Conservation (phyloP, 92 coral and sea anemone genomes). For the Palythoa heliodiscus region DNA sequence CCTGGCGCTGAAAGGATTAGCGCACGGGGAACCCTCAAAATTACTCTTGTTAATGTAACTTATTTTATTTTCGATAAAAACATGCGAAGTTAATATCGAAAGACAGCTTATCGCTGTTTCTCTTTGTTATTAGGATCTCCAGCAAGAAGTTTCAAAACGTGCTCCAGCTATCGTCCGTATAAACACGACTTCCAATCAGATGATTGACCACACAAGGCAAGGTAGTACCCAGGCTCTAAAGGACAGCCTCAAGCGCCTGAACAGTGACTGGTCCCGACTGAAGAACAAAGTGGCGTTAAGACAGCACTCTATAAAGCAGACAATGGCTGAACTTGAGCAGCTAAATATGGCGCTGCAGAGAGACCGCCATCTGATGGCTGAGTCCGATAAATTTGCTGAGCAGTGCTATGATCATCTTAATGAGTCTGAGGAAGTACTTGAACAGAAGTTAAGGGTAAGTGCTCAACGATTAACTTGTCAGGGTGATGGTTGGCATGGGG, state of each 20-base stretch:
- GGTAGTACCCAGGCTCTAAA: slow-evolving; percentile 82
- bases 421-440: slow-evolving; percentile 76
- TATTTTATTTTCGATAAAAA: too few relatives aligned
- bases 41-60: too few relatives aligned
- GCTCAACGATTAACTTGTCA: not conserved
- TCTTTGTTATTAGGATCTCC: slow-evolving; percentile 69
- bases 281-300: slow-evolving; percentile 91
- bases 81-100: too few relatives aligned
- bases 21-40: too few relatives aligned
- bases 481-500: not conserved
- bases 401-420: slow-evolving; percentile 76
- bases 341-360: slow-evolving; percentile 78
- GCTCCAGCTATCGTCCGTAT: slow-evolving; percentile 93
- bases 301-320: slow-evolving; percentile 89
- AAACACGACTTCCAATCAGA: slow-evolving; percentile 93
- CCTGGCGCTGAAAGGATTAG: too few relatives aligned
- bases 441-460: slow-evolving; percentile 85
- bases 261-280: slow-evolving; percentile 96
- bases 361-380: slow-evolving; percentile 79
- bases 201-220: slow-evolving; percentile 87
- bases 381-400: slow-evolving; percentile 81
- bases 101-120: too few relatives aligned
- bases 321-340: slow-evolving; percentile 86
- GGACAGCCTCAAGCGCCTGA: slow-evolving; percentile 85
- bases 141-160: slow-evolving; percentile 91